Conservation (phyloP, 1,140 invertebrate species). For the Drosophila lini region DNA sequence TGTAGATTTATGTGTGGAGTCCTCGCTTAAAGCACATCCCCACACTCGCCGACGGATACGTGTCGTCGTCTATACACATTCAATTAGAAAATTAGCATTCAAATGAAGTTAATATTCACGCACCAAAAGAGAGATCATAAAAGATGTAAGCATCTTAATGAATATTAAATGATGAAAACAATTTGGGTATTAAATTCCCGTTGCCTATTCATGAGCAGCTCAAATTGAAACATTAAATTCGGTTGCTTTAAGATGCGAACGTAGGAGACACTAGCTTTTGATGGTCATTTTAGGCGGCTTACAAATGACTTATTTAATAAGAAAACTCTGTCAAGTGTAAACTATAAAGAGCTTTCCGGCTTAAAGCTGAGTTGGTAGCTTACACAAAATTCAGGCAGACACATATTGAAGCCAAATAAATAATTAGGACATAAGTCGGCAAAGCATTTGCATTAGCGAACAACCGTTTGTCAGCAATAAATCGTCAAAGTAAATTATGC, state of each 20-base stretch:
- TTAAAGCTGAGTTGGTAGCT: conserved; percentile 1
- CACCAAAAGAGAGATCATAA: conserved; percentile 25
- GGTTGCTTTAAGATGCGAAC: background rate
- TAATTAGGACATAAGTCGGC: conserved; percentile 58
- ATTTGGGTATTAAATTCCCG: conserved; percentile 15
- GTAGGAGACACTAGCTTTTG: conserved; percentile 6
- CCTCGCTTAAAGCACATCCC: conserved; percentile 12
- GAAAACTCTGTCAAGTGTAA: conserved; percentile 28
- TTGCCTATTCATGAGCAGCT: conserved; percentile 5
- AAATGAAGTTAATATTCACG: conserved; percentile 60
- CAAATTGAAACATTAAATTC: conserved; percentile 11
- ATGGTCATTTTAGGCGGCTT: conserved; percentile 18
- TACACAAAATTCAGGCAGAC: background rate
- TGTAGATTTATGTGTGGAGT: conserved; percentile 46
- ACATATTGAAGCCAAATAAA: conserved; percentile 37
- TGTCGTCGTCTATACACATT: conserved; percentile 30
- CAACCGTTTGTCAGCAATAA: conserved; percentile 61
- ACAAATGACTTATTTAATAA: conserved; percentile 43
- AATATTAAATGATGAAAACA: conserved; percentile 40
- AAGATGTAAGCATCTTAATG: conserved; percentile 45
- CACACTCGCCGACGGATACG: conserved; percentile 5
- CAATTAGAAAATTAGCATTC: conserved; percentile 70
- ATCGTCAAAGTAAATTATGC: conserved; percentile 57
- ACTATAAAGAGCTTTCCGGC: conserved; percentile 53
- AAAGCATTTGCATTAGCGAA: conserved; percentile 41